Conservation (phyloP, 2,113 vertebrate genomes). For the Phodopus roborovskii region DNA sequence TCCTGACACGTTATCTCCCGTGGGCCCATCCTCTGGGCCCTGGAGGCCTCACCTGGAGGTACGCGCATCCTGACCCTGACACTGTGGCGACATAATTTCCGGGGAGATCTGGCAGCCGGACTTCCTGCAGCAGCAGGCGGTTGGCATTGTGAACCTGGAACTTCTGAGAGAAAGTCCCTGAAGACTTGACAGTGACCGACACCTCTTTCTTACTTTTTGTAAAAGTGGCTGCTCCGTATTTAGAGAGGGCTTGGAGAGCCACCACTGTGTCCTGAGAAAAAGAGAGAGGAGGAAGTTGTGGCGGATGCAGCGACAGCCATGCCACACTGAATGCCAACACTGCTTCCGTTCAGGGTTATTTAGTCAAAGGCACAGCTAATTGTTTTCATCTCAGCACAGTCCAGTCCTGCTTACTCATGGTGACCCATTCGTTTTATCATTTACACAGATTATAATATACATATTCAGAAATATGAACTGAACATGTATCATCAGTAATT, state of each 20-base stretch:
- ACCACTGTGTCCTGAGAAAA: slow-evolving; percentile 86
- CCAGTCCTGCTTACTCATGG: neutral
- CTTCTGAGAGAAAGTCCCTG: slow-evolving; percentile 70
- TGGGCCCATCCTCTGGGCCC: neutral
- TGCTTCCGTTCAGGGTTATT: neutral
- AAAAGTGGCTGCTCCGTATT: slow-evolving; percentile 80
- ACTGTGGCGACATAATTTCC: slow-evolving; percentile 83
- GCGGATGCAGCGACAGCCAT: neutral
- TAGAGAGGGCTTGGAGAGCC: slow-evolving; percentile 86
- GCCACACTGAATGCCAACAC: neutral
- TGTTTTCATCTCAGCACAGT: neutral
- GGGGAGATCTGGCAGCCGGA: slow-evolving; percentile 79
- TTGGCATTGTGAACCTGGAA: slow-evolving; percentile 89
- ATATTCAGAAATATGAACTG: neutral
- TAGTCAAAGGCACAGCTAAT: neutral
- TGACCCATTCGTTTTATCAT: neutral
- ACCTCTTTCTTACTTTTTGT: slow-evolving; percentile 62
- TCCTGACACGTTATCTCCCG: neutral
- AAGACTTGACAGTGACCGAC: slow-evolving; percentile 74
- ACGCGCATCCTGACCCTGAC: slow-evolving; percentile 86
- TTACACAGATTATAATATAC: neutral
- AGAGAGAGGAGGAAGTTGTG: neutral
- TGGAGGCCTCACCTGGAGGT: slow-evolving; percentile 86
- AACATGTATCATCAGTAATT: neutral
- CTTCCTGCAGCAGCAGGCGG: slow-evolving; percentile 91